Percentiles rank a stretch among this genome's conserved stretches.
These are phyloP conservation scores for Chironex yamaguchii DNA, from an alignment of 30 jellyfish, hydroid and myxozoan genomes.

Conservation along the genomic window DNA sequence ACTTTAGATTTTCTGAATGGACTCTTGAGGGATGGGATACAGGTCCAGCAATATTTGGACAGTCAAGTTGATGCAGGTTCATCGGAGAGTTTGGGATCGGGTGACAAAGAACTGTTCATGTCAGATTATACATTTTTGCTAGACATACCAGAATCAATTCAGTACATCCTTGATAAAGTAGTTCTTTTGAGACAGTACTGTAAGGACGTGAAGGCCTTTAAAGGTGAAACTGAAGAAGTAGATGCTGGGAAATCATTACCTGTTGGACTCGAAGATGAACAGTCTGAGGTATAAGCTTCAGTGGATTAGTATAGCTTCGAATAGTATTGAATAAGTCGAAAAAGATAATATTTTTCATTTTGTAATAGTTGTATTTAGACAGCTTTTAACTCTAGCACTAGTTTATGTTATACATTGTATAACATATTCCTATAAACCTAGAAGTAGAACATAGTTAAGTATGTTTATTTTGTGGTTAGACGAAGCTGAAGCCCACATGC, in stretches of 20 bases:
- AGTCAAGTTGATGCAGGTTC: background rate
- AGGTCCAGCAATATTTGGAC: slow-evolving; percentile 48
- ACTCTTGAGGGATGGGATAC: slow-evolving; percentile 80
- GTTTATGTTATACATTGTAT: too few species aligned
- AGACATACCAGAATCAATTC: slow-evolving; percentile 81
- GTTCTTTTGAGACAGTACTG: background rate
- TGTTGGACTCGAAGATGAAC: too few species aligned
- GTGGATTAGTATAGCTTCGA: too few species aligned
- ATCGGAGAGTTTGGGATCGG: background rate
- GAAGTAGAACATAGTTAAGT: too few species aligned
- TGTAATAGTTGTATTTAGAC: too few species aligned
- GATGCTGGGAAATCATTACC: background rate
- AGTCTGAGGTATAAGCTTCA: too few species aligned
- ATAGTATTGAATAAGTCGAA: too few species aligned
- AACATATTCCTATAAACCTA: too few species aligned
- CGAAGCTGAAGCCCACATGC: too few species aligned
- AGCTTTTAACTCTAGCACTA: too few species aligned
- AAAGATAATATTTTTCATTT: too few species aligned
- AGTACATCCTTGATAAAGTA: slow-evolving; percentile 43
- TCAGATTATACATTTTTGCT: slow-evolving; percentile 53
- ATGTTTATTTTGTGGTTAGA: too few species aligned
- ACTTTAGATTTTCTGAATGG: slow-evolving; percentile 71
- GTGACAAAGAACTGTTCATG: background rate
- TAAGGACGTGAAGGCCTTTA: background rate
- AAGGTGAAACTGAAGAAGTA: background rate